Evolutionary conservation across 2,797 vertebrate species (phyloP).

Genomic region (Dendrocincla tyrannina): DNA sequence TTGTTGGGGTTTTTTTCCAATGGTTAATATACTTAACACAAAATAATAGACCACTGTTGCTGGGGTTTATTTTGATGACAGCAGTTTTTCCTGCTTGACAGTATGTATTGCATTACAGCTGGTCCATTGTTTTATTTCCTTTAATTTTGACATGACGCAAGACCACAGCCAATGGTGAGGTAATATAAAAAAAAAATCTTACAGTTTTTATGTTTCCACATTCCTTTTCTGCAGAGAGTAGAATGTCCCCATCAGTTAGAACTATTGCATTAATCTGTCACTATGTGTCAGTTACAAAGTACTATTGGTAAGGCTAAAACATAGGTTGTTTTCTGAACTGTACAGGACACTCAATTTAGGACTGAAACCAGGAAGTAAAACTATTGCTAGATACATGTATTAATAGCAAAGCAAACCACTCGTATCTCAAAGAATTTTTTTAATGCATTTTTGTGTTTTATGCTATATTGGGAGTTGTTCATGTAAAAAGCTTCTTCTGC

Average conservation of each 20-base stretch:
- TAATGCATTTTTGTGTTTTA: neutral
- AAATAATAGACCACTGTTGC: neutral
- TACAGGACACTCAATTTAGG: neutral
- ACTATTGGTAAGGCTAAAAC: neutral
- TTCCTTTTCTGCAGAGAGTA: neutral
- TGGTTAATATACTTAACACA: neutral
- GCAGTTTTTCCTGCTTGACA: neutral
- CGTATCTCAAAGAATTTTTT: neutral
- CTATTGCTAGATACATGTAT: neutral
- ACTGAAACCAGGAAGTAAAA: neutral
- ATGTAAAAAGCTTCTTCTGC: neutral
- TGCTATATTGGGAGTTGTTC: neutral
- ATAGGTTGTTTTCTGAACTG: neutral
- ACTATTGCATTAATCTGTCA: neutral
- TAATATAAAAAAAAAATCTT: neutral
- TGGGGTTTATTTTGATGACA: neutral
- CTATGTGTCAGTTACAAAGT: neutral
- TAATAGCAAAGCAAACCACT: neutral
- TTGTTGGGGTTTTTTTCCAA: neutral
- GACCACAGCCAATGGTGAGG: neutral
- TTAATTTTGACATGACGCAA: neutral
- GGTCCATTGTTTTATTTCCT: neutral
- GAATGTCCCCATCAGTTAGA: neutral
- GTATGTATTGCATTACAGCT: neutral
- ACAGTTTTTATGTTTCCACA: neutral